Percentiles rank a stretch among this genome's conserved stretches.
phyloP scores from a whole-genome alignment of 2,888 invertebrate genomes.

The Caenorhabditis sinica region DNA sequence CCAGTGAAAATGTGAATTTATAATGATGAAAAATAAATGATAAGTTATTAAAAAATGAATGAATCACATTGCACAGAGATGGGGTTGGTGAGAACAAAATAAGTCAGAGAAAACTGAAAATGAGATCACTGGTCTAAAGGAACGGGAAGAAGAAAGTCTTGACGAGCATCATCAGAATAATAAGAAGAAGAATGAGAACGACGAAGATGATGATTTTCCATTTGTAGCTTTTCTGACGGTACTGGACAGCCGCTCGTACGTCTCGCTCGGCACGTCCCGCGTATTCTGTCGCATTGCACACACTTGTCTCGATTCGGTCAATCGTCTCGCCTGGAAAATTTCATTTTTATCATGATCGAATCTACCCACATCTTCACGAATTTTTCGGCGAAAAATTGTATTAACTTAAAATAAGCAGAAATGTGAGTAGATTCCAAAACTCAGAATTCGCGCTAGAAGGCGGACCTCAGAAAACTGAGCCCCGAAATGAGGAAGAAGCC shows the following conservation, averaged over 20 bases:
- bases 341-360: background rate
- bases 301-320: conserved; percentile 67
- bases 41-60: background rate
- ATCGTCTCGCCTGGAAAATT: conserved; percentile 64
- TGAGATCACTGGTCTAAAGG: no score
- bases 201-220: conserved; percentile 36
- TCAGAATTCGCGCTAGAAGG: no score
- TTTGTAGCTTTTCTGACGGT: conserved; percentile 23
- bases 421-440: no score
- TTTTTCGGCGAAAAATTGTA: background rate
- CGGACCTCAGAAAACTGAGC: no score
- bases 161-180: conserved; percentile 1
- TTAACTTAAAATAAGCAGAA: no score
- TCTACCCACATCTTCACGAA: no score
- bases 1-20: background rate
- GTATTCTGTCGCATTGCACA: conserved; percentile 54
- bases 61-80: background rate
- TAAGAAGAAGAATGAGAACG: conserved; percentile 12
- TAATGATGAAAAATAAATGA: background rate
- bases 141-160: background rate
- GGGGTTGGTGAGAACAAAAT: background rate
- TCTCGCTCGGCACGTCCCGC: conserved; percentile 57
- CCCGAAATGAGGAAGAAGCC: no score
- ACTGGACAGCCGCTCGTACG: conserved; percentile 59
- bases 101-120: background rate